Conservation (phyloP, 2,888 invertebrate species). For the Zaprionus bogoriensis region DNA sequence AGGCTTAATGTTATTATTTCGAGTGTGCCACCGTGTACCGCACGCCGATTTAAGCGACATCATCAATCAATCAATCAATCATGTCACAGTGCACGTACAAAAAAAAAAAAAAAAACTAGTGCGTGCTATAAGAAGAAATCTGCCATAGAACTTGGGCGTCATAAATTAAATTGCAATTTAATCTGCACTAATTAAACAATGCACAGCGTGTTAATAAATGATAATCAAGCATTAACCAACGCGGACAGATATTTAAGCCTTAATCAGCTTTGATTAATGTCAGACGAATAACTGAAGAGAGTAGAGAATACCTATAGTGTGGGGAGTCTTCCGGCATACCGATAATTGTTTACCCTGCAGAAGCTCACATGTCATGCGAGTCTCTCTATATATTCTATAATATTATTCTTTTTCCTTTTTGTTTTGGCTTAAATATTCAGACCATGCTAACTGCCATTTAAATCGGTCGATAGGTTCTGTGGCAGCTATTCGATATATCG, state of each 20-base stretch:
- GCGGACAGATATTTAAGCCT: slow-evolving; percentile 15
- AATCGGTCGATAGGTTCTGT: too few species aligned
- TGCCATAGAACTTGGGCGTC: slow-evolving; percentile 5
- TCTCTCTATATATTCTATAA: too few species aligned
- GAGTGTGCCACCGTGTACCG: slow-evolving; percentile 30
- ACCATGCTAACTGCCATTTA: too few species aligned
- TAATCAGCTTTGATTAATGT: slow-evolving; percentile 15
- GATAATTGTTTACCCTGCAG: too few species aligned
- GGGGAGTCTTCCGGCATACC: too few species aligned
- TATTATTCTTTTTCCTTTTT: too few species aligned
- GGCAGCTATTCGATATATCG: too few species aligned
- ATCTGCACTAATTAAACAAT: slow-evolving; percentile 55
- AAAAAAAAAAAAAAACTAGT: background rate
- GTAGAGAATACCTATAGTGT: too few species aligned
- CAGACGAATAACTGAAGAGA: slow-evolving; percentile 4
- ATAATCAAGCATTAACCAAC: slow-evolving; percentile 5
- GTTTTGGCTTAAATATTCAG: too few species aligned
- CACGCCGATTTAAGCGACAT: slow-evolving; percentile 62
- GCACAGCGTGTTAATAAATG: slow-evolving; percentile 32
- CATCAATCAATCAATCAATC: slow-evolving; percentile 69
- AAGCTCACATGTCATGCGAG: too few species aligned
- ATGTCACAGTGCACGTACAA: slow-evolving; percentile 47
- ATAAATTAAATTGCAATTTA: slow-evolving; percentile 57
- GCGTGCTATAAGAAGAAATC: slow-evolving; percentile 10
- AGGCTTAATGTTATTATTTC: slow-evolving; percentile 48